Evolutionary conservation across 64 coral and sea anemone species (phyloP), one percentile per base, ranked within the genome.

Genomic region (Stichodactyla helianthus): DNA sequence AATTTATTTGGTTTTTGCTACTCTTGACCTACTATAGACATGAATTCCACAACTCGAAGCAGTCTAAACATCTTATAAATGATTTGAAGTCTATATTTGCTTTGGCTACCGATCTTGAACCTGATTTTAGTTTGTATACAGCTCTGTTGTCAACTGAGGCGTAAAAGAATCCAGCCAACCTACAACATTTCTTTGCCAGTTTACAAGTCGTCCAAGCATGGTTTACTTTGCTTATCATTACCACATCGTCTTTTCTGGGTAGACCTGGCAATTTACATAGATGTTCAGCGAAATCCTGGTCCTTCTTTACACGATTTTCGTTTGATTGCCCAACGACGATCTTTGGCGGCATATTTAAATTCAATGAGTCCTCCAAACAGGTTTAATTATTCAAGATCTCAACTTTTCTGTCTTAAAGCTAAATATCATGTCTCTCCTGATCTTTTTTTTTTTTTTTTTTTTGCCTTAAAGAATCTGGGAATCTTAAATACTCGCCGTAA

Each of bases 371-470:
- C 14, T 52, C 52, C 79, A 51, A 52, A 17, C 19, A 82, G 79
- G 26, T 18, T 79, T 18, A 79, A 14, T 26, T 79, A 82, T 52
- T 82, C 81, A 58, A 58, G 56, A 58, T 58, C 14, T 58, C 0
- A 58, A 58, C 14, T 58, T 10, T 58, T 62, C 18, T 17, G 55
- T 23, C 25, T 84, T 55, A 84, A 84, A 57, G 18, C 53, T 51
- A 84, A 84, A 59, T 60, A n/a, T 84, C 55, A 59, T 28, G 51
- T 84, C 1, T 84, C 82, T 57, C 55, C 83, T 85, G 83, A 85
- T 62, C 56, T 5, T 16, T 85, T 62, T 85, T 35, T 58, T 16
- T 16, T 58, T 62, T 23, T 5, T 16, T 85, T 62, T 85, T 35
- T 58, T 16, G 27, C 83, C 17, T 16, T 85, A 26, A 85, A 85